These are phyloP conservation scores for Adineta ricciae DNA, from an alignment of 2,888 invertebrate species.

Conservation along the genomic window DNA sequence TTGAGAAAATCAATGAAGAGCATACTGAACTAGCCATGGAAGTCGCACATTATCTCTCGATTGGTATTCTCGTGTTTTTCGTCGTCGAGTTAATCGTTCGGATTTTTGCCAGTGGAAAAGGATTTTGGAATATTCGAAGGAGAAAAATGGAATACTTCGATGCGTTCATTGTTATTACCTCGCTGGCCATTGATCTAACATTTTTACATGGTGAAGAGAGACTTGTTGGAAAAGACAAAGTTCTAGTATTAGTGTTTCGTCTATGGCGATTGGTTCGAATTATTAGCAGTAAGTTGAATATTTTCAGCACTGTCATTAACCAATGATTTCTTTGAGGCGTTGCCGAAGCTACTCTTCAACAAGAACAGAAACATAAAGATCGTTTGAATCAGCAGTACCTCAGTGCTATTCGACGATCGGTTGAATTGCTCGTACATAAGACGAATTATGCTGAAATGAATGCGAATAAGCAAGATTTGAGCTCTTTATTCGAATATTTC, in stretches of 20 bases:
- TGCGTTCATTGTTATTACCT: not conserved
- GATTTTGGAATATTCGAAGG: not conserved
- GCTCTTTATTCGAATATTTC: not conserved
- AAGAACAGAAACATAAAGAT: not conserved
- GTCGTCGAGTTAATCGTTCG: not conserved
- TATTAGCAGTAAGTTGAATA: not conserved
- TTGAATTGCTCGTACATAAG: not conserved
- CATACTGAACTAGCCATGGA: not conserved
- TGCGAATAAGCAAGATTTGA: not conserved
- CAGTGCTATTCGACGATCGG: not conserved
- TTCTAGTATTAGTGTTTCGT: not conserved
- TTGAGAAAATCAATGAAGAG: not conserved
- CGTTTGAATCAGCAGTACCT: not conserved
- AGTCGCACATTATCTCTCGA: not conserved
- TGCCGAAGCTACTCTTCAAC: not conserved
- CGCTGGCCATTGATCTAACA: not conserved
- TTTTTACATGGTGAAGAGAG: too few relatives aligned
- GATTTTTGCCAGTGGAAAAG: not conserved
- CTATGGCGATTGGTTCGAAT: not conserved
- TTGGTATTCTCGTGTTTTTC: not conserved
- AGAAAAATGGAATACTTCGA: conserved; percentile 10
- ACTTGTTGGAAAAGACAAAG: not conserved
- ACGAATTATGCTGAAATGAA: not conserved
- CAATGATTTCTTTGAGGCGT: not conserved
- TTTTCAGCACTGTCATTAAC: too few relatives aligned